Evolutionary conservation across 2,888 invertebrate genomes (phyloP).

Genomic region (Andrena camellia): DNA sequence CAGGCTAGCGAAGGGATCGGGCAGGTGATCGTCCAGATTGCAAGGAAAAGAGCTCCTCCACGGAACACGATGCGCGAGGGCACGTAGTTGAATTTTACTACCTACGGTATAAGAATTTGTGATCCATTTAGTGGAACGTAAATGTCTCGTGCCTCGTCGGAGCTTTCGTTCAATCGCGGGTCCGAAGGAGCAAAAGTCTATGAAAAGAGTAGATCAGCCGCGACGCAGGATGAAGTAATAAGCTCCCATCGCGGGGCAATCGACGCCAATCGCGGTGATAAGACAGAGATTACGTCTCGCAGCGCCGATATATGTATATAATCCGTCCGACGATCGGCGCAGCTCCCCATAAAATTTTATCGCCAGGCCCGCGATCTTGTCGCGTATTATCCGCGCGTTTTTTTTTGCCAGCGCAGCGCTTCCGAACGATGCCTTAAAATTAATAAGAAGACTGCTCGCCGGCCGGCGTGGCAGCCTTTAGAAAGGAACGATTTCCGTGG

Average conservation of each 20-base stretch:
- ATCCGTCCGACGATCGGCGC: not conserved
- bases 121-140: too few species aligned
- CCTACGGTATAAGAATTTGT: too few species aligned
- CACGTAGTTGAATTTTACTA: too few species aligned
- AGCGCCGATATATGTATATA: not conserved
- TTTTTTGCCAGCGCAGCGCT: constrained; percentile 10
- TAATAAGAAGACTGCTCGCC: not conserved
- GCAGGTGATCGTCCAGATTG: not conserved
- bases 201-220: not conserved
- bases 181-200: not conserved
- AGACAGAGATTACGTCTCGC: constrained; percentile 7
- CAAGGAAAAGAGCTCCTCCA: not conserved
- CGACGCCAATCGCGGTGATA: constrained; percentile 11
- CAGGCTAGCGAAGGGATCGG: not conserved
- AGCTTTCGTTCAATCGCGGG: not conserved
- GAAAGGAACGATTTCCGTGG: constrained; percentile 35
- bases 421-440: constrained; percentile 11
- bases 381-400: not conserved
- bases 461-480: not conserved
- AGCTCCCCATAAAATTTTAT: constrained; percentile 13
- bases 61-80: not conserved
- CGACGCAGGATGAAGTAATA: constrained; percentile 27
- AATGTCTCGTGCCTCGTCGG: too few species aligned
- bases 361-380: not conserved
- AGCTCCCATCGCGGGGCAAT: constrained; percentile 13